These are phyloP conservation scores for Cervus canadensis DNA, from an alignment of 2,113 vertebrate species.

Conservation along the genomic window DNA sequence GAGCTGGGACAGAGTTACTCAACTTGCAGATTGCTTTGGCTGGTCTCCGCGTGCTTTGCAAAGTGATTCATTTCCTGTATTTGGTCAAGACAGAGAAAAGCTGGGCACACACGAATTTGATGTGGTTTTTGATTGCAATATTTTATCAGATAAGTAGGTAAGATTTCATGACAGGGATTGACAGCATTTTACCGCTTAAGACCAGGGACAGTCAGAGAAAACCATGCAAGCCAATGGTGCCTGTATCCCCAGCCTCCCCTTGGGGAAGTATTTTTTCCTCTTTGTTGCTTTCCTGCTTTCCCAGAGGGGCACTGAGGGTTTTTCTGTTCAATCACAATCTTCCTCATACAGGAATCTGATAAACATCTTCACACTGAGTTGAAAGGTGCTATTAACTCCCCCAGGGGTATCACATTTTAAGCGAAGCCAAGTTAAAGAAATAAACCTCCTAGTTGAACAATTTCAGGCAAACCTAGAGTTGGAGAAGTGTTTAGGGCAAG, in stretches of 20 bases:
- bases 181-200: constrained; percentile 30
- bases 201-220: not conserved
- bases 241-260: not conserved
- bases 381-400: not conserved
- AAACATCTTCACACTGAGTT: constrained; percentile 16
- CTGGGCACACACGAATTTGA: constrained; percentile 39
- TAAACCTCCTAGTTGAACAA: constrained; percentile 10
- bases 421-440: constrained; percentile 14
- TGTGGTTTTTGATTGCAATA: constrained; percentile 46
- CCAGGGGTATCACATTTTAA: constrained; percentile 5
- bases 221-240: not conserved
- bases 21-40: constrained; percentile 61
- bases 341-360: not conserved
- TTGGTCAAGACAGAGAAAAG: constrained; percentile 68
- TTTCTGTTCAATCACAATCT: not conserved
- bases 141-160: constrained; percentile 50
- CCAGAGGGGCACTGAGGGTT: not conserved
- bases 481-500: not conserved
- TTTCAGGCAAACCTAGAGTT: not conserved
- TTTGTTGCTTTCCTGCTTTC: not conserved
- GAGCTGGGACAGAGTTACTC: constrained; percentile 32
- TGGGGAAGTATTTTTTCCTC: not conserved
- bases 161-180: constrained; percentile 29
- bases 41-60: constrained; percentile 17
- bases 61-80: constrained; percentile 68